Conservation (phyloP, 2,888 invertebrate species). For the Melikaiella ostensackeni region DNA sequence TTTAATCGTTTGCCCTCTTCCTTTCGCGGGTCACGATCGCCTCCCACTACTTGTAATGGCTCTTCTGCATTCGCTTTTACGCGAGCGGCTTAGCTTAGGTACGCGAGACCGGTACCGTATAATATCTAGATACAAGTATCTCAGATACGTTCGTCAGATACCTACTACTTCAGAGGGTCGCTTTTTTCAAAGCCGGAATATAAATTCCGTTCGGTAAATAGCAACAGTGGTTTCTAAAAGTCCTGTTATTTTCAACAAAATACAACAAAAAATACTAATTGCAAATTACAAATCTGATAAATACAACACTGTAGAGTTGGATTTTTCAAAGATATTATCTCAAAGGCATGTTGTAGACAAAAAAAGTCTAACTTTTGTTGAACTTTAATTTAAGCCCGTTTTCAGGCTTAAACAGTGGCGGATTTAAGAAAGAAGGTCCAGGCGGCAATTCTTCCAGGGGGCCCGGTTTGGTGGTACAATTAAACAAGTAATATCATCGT, state of each 20-base stretch:
- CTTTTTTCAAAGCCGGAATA: slow-evolving; percentile 25
- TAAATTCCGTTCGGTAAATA: slow-evolving; percentile 30
- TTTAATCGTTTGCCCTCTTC: slow-evolving; percentile 44
- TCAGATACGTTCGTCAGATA: slow-evolving; percentile 41
- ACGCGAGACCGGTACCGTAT: slow-evolving; percentile 43
- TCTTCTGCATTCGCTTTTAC: slow-evolving; percentile 49
- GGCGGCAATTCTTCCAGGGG: no score
- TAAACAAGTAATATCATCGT: no score
- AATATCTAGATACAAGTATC: slow-evolving; percentile 46
- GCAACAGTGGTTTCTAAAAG: slow-evolving; percentile 16
- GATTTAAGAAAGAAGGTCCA: no score
- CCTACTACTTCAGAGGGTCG: slow-evolving; percentile 40
- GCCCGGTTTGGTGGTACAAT: no score
- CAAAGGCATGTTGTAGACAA: no score
- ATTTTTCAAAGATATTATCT: no score
- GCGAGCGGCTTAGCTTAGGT: slow-evolving; percentile 39
- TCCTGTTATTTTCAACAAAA: slow-evolving; percentile 4
- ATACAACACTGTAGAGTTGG: no score
- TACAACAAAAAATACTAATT: no score
- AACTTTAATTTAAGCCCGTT: no score
- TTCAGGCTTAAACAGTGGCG: no score
- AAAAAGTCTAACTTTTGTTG: no score
- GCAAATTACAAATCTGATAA: no score
- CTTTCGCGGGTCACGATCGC: slow-evolving; percentile 48
- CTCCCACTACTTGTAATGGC: slow-evolving; percentile 46